Percentiles rank a stretch among this genome's conserved stretches.
Conservation (phyloP, 2,113 vertebrate species). For the Rhombomys opimus region DNA sequence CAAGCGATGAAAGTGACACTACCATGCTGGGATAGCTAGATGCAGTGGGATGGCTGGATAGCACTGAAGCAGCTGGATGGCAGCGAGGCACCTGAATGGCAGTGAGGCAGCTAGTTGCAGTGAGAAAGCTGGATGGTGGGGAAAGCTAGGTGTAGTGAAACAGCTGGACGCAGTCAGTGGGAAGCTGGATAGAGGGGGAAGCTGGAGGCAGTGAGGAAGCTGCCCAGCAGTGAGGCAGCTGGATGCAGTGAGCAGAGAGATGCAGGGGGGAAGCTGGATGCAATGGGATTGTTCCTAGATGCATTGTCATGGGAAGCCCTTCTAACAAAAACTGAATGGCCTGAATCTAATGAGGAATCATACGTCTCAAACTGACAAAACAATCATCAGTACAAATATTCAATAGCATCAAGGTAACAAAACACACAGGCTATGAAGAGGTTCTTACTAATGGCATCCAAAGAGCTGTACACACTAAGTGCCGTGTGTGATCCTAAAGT, state of each 20-base stretch:
- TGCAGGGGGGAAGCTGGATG: not conserved
- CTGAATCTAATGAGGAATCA: not conserved
- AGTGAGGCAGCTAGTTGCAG: not conserved
- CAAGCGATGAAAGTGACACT: not conserved
- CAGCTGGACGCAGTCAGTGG: too few relatives aligned
- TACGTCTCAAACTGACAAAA: not conserved
- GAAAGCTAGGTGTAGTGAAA: not conserved
- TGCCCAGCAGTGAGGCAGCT: not conserved
- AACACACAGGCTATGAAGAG: not conserved
- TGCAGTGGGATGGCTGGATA: not conserved
- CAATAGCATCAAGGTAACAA: not conserved
- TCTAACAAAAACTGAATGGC: fast-evolving
- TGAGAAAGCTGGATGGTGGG: not conserved
- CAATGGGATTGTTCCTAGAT: not conserved
- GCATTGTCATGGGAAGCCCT: not conserved
- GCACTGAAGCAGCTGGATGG: not conserved
- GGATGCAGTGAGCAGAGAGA: not conserved
- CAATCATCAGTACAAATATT: not conserved
- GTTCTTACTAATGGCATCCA: not conserved
- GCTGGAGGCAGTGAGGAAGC: not conserved
- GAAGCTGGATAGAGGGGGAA: not conserved
- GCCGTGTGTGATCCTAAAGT: not conserved
- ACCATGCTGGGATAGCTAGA: not conserved
- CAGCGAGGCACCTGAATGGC: not conserved
- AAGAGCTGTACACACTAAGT: not conserved